phyloP scores from a whole-genome alignment of 2,797 vertebrate species.

The Oreonectes daqikongensis region DNA sequence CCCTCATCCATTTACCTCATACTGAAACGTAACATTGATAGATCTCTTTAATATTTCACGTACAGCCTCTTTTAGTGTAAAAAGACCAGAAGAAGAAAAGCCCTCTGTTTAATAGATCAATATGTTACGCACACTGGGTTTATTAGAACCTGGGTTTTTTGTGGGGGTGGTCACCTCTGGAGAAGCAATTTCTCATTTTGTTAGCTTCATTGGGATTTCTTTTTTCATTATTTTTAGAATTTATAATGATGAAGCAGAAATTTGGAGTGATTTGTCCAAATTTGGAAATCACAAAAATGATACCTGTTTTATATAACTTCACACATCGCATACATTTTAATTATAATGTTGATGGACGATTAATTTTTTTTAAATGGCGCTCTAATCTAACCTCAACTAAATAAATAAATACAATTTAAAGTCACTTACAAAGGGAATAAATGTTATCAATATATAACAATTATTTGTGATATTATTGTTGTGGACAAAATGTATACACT shows the following conservation, averaged over 20 bases:
- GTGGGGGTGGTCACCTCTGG: background rate
- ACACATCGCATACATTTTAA: no score
- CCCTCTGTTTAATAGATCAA: constrained; percentile 37
- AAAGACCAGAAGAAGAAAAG: constrained; percentile 32
- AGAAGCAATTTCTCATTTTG: constrained; percentile 13
- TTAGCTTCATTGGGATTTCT: background rate
- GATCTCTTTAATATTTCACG: constrained; percentile 39
- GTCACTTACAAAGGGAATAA: no score
- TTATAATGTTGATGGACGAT: background rate
- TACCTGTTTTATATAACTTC: no score
- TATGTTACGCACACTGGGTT: constrained; percentile 23
- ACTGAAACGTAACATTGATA: constrained; percentile 30
- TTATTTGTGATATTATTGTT: no score
- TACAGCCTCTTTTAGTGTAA: background rate
- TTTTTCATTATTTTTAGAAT: background rate
- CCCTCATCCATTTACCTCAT: background rate
- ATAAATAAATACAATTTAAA: no score
- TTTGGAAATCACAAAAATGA: no score
- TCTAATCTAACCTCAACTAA: background rate
- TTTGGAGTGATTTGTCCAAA: background rate
- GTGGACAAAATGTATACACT: no score
- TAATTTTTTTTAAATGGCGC: no score
- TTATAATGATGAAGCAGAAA: background rate
- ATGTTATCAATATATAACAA: no score
- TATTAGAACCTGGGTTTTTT: background rate